Evolutionary conservation across 2,797 vertebrate species (phyloP).

Genomic region (Taeniopygia guttata): DNA sequence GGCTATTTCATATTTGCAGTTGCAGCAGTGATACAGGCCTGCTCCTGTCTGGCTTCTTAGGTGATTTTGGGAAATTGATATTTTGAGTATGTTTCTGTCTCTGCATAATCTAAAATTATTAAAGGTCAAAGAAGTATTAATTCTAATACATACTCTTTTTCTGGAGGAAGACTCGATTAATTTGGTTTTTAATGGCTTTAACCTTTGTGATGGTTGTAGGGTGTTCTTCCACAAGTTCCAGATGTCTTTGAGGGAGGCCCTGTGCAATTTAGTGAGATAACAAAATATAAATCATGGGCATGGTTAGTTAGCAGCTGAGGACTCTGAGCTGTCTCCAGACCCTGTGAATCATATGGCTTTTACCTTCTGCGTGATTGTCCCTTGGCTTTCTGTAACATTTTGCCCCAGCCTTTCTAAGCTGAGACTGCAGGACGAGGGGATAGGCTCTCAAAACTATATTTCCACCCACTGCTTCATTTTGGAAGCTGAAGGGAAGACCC

Average conservation of each 20-base stretch:
- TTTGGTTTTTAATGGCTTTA: constrained; percentile 3
- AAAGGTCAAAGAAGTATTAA: background rate
- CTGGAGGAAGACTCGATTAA: background rate
- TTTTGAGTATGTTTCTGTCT: background rate
- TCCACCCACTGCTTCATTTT: background rate
- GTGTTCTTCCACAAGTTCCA: background rate
- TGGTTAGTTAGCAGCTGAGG: background rate
- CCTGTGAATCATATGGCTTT: background rate
- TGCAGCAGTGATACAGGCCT: background rate
- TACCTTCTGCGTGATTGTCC: background rate
- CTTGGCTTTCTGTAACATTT: background rate
- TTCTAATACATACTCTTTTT: background rate
- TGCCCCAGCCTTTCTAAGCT: background rate
- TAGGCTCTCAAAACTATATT: background rate
- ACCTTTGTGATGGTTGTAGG: background rate
- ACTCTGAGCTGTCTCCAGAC: background rate
- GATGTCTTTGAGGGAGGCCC: background rate
- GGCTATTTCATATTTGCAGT: background rate
- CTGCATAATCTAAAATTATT: constrained; percentile 4
- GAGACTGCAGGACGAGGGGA: rapidly evolving
- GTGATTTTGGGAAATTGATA: background rate
- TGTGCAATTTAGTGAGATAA: background rate
- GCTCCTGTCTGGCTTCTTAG: background rate
- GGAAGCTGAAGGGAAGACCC: background rate
- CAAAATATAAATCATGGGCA: background rate